These are phyloP conservation scores for Corythoichthys haematopterus DNA, from an alignment of 2,113 vertebrate species.

Conservation along the genomic window DNA sequence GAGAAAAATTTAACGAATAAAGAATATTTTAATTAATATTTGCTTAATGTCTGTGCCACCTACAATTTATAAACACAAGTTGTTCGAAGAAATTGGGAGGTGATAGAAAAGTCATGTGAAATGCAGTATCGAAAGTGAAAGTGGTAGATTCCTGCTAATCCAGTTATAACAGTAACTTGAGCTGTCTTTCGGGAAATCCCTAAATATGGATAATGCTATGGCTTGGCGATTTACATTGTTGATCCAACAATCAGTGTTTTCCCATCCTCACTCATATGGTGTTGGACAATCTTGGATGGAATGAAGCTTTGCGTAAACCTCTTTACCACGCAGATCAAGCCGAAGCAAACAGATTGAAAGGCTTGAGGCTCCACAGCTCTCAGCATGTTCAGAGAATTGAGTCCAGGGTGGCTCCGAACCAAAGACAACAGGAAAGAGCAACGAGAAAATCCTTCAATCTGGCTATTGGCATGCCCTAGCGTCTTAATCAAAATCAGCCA, in stretches of 20 bases:
- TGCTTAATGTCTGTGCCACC: neutral
- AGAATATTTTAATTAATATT: neutral
- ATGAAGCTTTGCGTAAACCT: conserved; percentile 49
- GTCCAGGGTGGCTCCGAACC: conserved; percentile 35
- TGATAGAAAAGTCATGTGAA: conserved; percentile 22
- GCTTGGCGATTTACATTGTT: conserved; percentile 28
- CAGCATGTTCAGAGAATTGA: conserved; percentile 26
- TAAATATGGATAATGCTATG: conserved; percentile 34
- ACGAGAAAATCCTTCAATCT: conserved; percentile 56
- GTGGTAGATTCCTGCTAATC: conserved; percentile 34
- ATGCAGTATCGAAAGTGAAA: conserved; percentile 15
- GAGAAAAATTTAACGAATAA: neutral
- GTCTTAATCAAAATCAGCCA: conserved; percentile 57
- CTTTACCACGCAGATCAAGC: conserved; percentile 56
- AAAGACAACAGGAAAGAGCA: conserved; percentile 49
- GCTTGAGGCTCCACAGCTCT: conserved; percentile 22
- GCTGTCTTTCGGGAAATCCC: conserved; percentile 35
- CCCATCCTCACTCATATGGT: conserved; percentile 16
- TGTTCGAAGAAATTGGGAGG: neutral
- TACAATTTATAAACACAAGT: neutral
- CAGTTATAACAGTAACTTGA: conserved; percentile 34
- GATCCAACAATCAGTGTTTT: conserved; percentile 42
- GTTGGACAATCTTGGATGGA: conserved; percentile 33
- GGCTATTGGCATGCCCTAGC: conserved; percentile 27
- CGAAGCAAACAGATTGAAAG: conserved; percentile 23